These are phyloP conservation scores for Iselma pallidipennis DNA, from an alignment of 2,888 invertebrate species.

Conservation along the genomic window DNA sequence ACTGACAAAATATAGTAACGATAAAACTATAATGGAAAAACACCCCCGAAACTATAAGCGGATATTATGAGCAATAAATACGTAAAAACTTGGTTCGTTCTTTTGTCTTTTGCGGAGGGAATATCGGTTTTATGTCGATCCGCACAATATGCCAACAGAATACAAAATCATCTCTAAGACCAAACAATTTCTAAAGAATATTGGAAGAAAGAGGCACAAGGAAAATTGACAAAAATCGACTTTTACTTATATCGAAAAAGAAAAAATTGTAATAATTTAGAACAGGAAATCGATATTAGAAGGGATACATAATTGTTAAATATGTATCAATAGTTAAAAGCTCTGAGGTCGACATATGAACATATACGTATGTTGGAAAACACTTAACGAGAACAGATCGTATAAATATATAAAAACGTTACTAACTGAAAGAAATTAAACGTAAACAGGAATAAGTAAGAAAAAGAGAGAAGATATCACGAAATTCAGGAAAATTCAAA, in stretches of 20 bases:
- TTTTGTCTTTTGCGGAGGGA: slow-evolving; percentile 27
- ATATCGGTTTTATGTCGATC: slow-evolving; percentile 26
- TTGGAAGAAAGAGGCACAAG: not conserved
- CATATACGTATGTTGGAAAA: not conserved
- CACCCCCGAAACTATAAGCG: slow-evolving; percentile 16
- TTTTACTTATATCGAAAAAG: not conserved
- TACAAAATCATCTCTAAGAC: slow-evolving; percentile 7
- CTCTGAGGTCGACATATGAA: not conserved
- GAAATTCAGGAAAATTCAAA: not conserved
- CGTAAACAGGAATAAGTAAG: not conserved
- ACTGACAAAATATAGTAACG: too few species aligned
- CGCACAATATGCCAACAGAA: slow-evolving; percentile 8
- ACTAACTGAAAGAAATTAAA: not conserved
- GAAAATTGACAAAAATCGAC: not conserved
- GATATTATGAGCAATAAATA: slow-evolving; percentile 32
- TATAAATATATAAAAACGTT: not conserved
- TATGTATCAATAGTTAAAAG: too few species aligned
- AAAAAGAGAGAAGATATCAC: not conserved
- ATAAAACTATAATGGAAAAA: not conserved
- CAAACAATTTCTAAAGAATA: not conserved
- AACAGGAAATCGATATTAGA: too few species aligned
- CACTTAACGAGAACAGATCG: not conserved
- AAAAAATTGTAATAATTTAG: not conserved
- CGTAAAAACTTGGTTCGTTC: slow-evolving; percentile 23
- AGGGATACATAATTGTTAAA: too few species aligned